Evolutionary conservation across 2,888 invertebrate species (phyloP), one percentile per base, ranked within the genome.

Genomic region (Watsonalla cultraria): DNA sequence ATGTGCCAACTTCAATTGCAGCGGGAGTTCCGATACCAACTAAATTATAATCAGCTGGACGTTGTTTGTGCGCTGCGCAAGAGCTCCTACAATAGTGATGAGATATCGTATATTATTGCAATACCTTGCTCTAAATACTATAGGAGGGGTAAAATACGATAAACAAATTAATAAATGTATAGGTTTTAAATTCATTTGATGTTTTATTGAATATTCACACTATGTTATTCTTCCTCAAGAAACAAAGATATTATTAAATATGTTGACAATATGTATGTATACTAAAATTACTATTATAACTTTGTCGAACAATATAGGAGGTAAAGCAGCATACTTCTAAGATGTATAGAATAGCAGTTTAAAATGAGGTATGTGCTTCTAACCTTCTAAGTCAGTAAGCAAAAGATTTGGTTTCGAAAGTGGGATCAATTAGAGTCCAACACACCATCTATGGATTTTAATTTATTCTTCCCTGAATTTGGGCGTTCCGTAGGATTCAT

Each of bases 401-500:
- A 37, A 37, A 37, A 37, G 9, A 9, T 37, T 37, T 37, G 37
- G 37, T 7, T 37, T 37, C 6, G 11, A 11, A 5, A 42, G 42
- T 11, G 5, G 11, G 11, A 42, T 42, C 9, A 11, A 42, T 42
- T 42, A 11, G 5, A 42, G 42, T 42, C 42, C 5, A 11, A 5
- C 42, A 42, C 11, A 42, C 42, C 8, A 15, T 14, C 53, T 51
- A 60, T 54, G 45, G 55, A 51, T 42, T 39, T 48, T 52, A 51
- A 62, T 64, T 56, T 71, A 70, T 35, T 68, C 56, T 53, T 54
- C 61, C 65, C 82, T 82, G 75, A 87, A 90, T 57, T 80, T 81
- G 46, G 90, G 89, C 59, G 76, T 63, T 63, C 90, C 90, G 57
- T 90, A 90, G 39, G 80, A 76, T 80, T 86, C 83, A 57, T 89